Percentiles rank a stretch among this genome's conserved stretches.
Evolutionary conservation across 2,113 vertebrate genomes (phyloP).

Genomic region (Scomber japonicus): DNA sequence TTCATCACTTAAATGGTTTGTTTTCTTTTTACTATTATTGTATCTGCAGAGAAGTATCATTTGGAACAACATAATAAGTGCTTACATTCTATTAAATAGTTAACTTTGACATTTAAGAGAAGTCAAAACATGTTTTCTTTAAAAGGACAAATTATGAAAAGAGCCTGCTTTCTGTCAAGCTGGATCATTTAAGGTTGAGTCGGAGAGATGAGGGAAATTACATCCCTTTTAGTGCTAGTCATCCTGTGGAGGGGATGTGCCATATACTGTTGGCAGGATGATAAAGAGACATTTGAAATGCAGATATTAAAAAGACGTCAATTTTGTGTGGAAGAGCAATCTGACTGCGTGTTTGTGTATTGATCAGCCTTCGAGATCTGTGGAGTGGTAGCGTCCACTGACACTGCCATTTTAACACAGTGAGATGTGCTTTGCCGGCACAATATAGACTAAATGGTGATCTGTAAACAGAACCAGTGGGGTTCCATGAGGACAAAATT

Average conservation of each 20-base stretch:
- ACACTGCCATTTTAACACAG: conserved; percentile 21
- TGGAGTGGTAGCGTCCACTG: conserved; percentile 2
- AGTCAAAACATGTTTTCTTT: conserved; percentile 21
- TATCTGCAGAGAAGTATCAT: not conserved
- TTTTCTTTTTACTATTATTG: not conserved
- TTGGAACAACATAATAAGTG: not conserved
- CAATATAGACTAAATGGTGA: not conserved
- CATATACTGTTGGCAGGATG: conserved; percentile 15
- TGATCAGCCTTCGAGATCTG: conserved; percentile 21
- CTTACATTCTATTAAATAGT: not conserved
- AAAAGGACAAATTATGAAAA: conserved; percentile 13
- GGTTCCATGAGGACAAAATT: conserved; percentile 14
- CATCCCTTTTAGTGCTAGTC: conserved; percentile 6
- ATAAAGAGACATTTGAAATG: conserved; percentile 52
- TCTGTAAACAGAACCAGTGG: conserved; percentile 52
- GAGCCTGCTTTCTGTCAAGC: conserved; percentile 2
- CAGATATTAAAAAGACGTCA: conserved; percentile 45
- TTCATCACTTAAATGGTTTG: too few species aligned
- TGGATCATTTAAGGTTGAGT: conserved; percentile 18
- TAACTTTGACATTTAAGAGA: not conserved
- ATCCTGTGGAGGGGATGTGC: not conserved
- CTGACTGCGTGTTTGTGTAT: conserved; percentile 26
- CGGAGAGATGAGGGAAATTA: conserved; percentile 29
- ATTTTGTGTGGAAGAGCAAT: not conserved
- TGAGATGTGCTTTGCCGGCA: not conserved